These are phyloP conservation scores for Hofmannophila pseudospretella DNA, from an alignment of 2,888 invertebrate genomes.

Conservation along the genomic window DNA sequence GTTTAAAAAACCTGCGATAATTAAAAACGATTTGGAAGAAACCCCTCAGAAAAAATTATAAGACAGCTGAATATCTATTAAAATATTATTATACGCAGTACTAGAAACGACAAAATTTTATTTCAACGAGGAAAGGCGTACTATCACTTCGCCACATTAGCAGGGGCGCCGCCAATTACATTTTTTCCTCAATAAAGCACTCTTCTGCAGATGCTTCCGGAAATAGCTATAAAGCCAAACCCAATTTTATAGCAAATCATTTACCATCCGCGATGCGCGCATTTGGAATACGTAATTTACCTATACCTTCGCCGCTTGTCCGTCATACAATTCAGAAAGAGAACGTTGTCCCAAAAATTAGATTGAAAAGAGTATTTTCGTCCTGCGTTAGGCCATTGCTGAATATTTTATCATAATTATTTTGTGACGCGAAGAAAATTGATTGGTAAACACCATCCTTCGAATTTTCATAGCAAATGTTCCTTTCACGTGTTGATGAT, in stretches of 20 bases:
- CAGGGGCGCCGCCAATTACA: constrained; percentile 21
- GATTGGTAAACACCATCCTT: constrained; percentile 32
- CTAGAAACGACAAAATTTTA: no score
- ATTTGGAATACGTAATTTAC: not conserved
- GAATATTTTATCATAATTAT: constrained; percentile 18
- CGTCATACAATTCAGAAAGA: not conserved
- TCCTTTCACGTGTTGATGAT: constrained; percentile 32
- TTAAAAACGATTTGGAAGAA: no score
- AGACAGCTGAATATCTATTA: no score
- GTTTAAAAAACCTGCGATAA: no score
- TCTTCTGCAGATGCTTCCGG: constrained; percentile 17
- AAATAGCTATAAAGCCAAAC: constrained; percentile 16
- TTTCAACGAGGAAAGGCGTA: not conserved
- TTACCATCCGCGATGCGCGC: constrained; percentile 9
- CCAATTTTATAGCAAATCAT: constrained; percentile 21
- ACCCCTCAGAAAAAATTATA: no score
- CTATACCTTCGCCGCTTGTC: not conserved
- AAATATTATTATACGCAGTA: no score
- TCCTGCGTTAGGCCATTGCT: constrained; percentile 1
- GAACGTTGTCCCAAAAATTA: no score
- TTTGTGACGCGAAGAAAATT: constrained; percentile 22
- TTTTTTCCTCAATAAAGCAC: constrained; percentile 8
- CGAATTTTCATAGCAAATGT: constrained; percentile 27
- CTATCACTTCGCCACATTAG: constrained; percentile 11
- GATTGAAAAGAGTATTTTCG: no score